These are phyloP conservation scores for Caenorhabditis briggsae DNA, from an alignment of 1,140 invertebrate species.

Conservation along the genomic window DNA sequence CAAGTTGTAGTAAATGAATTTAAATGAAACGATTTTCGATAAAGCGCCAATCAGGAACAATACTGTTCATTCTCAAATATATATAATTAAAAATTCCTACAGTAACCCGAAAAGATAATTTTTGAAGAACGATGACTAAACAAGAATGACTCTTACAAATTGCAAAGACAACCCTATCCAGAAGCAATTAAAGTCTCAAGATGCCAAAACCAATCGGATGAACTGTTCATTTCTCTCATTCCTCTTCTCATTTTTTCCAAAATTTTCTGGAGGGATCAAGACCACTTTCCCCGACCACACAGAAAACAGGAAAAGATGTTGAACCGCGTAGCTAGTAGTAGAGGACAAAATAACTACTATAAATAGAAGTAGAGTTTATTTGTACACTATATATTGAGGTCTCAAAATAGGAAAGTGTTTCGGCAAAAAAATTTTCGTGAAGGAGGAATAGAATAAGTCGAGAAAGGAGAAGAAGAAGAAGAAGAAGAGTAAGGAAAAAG, in stretches of 20 bases:
- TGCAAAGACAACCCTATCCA: neutral
- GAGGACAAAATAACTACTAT: neutral
- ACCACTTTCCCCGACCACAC: neutral
- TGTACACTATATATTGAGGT: slow-evolving; percentile 20
- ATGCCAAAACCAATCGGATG: neutral
- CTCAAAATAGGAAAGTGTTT: slow-evolving; percentile 31
- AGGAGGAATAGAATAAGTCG: neutral
- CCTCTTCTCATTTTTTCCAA: no score
- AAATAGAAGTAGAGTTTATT: slow-evolving; percentile 34
- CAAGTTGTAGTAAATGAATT: no score
- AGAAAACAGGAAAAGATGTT: neutral
- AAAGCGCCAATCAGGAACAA: no score
- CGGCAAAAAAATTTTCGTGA: neutral
- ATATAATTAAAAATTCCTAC: no score
- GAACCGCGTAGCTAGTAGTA: neutral
- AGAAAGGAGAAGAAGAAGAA: neutral
- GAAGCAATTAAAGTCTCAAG: neutral
- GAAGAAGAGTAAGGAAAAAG: neutral
- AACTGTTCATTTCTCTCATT: neutral
- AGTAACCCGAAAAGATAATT: no score
- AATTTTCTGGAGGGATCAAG: slow-evolving; percentile 3
- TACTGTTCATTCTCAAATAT: no score
- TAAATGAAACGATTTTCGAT: no score
- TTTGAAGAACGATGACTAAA: no score
- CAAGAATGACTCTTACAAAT: neutral